Evolutionary conservation across 1,140 invertebrate genomes (phyloP).

Genomic region (Heliconius eleuchia): DNA sequence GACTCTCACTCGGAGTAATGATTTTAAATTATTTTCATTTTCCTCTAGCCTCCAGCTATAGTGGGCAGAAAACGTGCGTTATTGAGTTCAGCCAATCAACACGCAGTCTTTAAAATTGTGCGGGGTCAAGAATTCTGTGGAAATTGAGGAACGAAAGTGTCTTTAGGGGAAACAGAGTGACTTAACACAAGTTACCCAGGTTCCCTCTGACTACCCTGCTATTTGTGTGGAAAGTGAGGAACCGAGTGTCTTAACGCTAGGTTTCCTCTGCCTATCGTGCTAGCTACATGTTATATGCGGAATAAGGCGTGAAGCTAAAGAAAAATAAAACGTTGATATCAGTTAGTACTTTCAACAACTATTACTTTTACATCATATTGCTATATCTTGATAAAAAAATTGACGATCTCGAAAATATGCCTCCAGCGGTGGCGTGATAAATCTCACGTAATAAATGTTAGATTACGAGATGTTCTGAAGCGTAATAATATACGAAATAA

Average conservation of each 20-base stretch:
- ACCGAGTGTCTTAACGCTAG: too few species aligned
- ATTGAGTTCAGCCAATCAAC: too few species aligned
- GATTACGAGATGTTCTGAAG: not conserved
- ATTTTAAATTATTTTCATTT: not conserved
- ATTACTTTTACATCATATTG: not conserved
- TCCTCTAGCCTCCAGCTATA: not conserved
- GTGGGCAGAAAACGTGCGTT: too few species aligned
- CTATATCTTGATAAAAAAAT: not conserved
- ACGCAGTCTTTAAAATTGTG: too few species aligned
- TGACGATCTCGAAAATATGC: conserved; percentile 7
- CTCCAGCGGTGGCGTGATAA: not conserved
- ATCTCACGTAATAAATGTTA: conserved; percentile 15
- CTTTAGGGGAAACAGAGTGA: not conserved
- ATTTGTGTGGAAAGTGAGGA: too few species aligned
- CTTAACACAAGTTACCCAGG: not conserved
- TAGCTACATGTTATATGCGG: too few species aligned
- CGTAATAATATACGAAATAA: conserved; percentile 8
- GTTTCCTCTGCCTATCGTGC: too few species aligned
- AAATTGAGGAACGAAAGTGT: too few species aligned
- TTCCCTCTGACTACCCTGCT: too few species aligned
- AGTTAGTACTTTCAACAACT: not conserved
- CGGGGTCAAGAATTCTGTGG: too few species aligned
- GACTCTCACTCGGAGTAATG: too few species aligned
- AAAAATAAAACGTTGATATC: not conserved
- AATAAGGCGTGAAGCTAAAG: too few species aligned